Evolutionary conservation across 2,797 vertebrate species (phyloP), one percentile per base, ranked within the genome.

Genomic region (Hybognathus amarus): DNA sequence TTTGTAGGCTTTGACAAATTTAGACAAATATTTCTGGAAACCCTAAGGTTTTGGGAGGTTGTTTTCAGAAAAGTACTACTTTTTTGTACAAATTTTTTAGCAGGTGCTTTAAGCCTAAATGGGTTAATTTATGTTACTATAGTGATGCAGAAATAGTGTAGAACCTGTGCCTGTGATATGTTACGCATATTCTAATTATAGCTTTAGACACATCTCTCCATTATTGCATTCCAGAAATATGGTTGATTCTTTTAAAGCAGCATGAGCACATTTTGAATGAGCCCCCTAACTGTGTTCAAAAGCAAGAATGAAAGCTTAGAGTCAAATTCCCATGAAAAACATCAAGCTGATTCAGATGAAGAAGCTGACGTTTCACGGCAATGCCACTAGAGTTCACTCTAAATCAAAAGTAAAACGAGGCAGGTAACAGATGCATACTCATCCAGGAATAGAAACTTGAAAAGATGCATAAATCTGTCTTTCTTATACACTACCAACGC

Each of bases 311-410:
- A 47, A 59, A 67, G 30, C 45, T 56, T 4, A 6, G 20, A 5
- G 15, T 80, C 47, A 69, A 80, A 68, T 80, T 40, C 45, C n/a
- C 42, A 50, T 61, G 22, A 77, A 81, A 83, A 71, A 47, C 79
- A 81, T 75, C 33, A 80, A 80, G 45, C 50, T 33, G 52, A 76
- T 40, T 75, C 30, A 84, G 64, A 85, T 4, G 68, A 80, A 79
- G 80, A 61, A 78, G 69, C 88, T 90, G 92, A 92, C 92, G 83
- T 87, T 94, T 93, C 92, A 87, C 33, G 40, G 13, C 88, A 85
- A 86, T 89, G 88, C 94, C 94, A 94, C 94, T 94, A 94, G 94
- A 94, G 94, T 92, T 94, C 94, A 95, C 93, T 93, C 91, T 94
- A 91, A 90, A 94, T 92, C 94, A 94, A 92, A 94, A 91, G 76